Conservation (phyloP, 2,888 invertebrate species). For the Lingula anatina region DNA sequence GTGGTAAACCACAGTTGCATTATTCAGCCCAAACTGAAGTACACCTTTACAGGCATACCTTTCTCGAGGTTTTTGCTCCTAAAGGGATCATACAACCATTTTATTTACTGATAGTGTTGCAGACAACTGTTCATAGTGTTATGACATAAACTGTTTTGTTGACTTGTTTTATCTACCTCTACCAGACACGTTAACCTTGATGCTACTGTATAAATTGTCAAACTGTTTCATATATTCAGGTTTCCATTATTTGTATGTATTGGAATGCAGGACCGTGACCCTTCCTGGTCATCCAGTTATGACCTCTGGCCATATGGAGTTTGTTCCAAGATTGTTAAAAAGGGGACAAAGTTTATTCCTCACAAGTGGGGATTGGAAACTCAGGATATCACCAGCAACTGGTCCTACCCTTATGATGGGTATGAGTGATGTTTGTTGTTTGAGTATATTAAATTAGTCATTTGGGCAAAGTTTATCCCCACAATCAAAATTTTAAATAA, state of each 20-base stretch:
- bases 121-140: too few species aligned
- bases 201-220: neutral
- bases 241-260: slow-evolving; percentile 41
- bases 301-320: slow-evolving; percentile 37
- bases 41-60: too few species aligned
- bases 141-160: too few species aligned
- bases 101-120: too few species aligned
- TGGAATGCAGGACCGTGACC: slow-evolving; percentile 41
- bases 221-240: slow-evolving; percentile 6
- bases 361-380: slow-evolving; percentile 17
- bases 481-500: neutral
- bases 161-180: too few species aligned
- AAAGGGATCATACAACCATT: too few species aligned
- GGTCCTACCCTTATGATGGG: slow-evolving; percentile 29
- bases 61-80: too few species aligned
- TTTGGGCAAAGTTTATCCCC: neutral
- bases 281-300: slow-evolving; percentile 32
- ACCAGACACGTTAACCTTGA: too few species aligned
- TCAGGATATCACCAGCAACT: slow-evolving; percentile 25
- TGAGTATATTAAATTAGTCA: too few species aligned
- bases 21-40: too few species aligned
- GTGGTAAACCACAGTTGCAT: too few species aligned
- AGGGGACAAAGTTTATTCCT: slow-evolving; percentile 15
- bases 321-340: slow-evolving; percentile 28
- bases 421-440: too few species aligned